Conservation (phyloP, 2,797 vertebrate genomes). For the Lycodopsis pacificus region DNA sequence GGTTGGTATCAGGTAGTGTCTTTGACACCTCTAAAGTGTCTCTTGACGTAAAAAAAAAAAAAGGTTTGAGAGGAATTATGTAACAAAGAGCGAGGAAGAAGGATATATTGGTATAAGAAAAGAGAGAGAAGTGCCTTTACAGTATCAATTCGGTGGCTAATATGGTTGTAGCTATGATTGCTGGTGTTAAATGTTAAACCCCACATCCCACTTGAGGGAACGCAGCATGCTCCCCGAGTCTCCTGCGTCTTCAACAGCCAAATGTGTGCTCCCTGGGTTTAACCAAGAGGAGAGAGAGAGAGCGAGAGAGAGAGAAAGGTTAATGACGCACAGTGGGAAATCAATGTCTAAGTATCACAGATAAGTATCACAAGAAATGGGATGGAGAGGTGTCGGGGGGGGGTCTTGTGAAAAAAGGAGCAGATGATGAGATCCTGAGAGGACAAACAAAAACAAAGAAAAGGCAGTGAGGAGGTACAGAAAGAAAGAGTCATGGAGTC, state of each 20-base stretch:
- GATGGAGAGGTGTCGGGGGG: conserved; percentile 25
- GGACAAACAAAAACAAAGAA: conserved; percentile 7
- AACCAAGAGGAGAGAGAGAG: conserved; percentile 53
- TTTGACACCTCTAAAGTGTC: conserved; percentile 37
- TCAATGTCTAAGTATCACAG: conserved; percentile 72
- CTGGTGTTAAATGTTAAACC: conserved; percentile 30
- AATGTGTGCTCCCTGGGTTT: conserved; percentile 60
- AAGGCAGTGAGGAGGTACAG: conserved; percentile 21
- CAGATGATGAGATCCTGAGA: conserved; percentile 42
- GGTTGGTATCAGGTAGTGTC: conserved; percentile 40
- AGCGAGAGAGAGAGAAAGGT: conserved; percentile 71
- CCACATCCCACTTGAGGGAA: conserved; percentile 59
- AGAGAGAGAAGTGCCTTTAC: conserved; percentile 20
- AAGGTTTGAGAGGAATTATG: conserved; percentile 28
- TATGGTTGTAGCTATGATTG: conserved; percentile 63
- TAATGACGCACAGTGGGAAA: conserved; percentile 84
- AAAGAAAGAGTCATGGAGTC: conserved; percentile 21
- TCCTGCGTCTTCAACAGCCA: conserved; percentile 46
- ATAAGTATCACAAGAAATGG: conserved; percentile 41
- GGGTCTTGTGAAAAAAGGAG: conserved; percentile 20
- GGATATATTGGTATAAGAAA: conserved; percentile 25
- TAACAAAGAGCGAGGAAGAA: conserved; percentile 10
- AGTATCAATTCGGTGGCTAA: conserved; percentile 64
- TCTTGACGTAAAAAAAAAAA: conserved; percentile 25
- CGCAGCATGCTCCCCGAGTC: conserved; percentile 44